Conservation (phyloP, 2,888 invertebrate species). For the Seira musarum region DNA sequence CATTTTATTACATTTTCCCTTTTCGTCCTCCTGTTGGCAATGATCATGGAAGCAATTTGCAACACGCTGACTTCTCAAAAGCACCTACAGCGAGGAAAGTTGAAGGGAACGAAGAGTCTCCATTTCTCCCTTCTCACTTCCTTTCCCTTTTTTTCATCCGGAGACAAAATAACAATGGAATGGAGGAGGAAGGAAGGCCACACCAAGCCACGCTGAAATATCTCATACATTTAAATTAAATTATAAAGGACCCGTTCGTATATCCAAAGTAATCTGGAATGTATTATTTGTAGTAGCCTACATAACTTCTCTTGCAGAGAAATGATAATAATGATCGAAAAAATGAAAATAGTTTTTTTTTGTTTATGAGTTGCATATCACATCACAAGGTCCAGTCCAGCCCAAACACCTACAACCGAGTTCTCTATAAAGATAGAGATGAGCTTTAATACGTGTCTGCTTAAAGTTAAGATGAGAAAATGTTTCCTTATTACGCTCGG, state of each 20-base stretch:
- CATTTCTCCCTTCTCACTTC: no score
- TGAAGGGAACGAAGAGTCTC: not conserved
- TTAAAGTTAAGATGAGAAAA: no score
- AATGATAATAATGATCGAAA: not conserved
- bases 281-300: no score
- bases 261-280: not conserved
- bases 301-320: not conserved
- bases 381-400: no score
- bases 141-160: not conserved
- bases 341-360: not conserved
- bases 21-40: not conserved
- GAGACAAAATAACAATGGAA: not conserved
- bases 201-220: not conserved
- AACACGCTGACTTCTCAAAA: slow-evolving; percentile 12
- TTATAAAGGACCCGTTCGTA: not conserved
- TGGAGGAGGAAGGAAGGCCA: no score
- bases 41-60: slow-evolving; percentile 43
- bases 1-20: not conserved
- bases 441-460: no score
- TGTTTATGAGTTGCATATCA: not conserved
- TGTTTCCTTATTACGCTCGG: no score
- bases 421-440: no score
- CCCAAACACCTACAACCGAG: no score
- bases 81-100: not conserved
- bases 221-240: not conserved